These are phyloP conservation scores for Struthio camelus DNA, from an alignment of 2,113 vertebrate genomes.

Conservation along the genomic window DNA sequence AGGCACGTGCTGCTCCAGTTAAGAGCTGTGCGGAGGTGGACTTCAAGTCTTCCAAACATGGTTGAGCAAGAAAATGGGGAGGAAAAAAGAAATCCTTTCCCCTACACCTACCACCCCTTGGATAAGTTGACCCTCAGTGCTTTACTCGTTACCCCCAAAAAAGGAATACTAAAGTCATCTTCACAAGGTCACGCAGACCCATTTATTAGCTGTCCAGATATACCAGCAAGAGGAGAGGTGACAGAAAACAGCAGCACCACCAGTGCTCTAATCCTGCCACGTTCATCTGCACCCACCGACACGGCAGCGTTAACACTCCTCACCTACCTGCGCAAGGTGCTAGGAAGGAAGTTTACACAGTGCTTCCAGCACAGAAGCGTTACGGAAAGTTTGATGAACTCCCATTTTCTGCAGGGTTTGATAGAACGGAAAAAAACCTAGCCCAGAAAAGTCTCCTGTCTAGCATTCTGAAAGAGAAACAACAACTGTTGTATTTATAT, in stretches of 20 bases:
- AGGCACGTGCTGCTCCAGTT: not conserved
- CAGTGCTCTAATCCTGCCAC: not conserved
- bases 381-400: not conserved
- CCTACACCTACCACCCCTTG: not conserved
- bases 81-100: not conserved
- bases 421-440: not conserved
- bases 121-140: fast-evolving
- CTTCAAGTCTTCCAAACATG: not conserved
- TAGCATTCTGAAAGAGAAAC: slow-evolving; percentile 20
- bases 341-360: not conserved
- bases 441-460: not conserved
- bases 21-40: not conserved
- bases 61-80: not conserved
- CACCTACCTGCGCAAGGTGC: not conserved
- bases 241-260: not conserved
- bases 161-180: not conserved
- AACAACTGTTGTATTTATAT: slow-evolving; percentile 47
- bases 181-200: not conserved
- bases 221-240: not conserved
- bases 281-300: not conserved
- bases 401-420: not conserved
- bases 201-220: not conserved
- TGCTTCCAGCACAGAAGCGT: not conserved
- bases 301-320: not conserved
- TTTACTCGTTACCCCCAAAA: not conserved